These are phyloP conservation scores for Limulus polyphemus DNA, from an alignment of 2,888 invertebrate species.

Conservation along the genomic window DNA sequence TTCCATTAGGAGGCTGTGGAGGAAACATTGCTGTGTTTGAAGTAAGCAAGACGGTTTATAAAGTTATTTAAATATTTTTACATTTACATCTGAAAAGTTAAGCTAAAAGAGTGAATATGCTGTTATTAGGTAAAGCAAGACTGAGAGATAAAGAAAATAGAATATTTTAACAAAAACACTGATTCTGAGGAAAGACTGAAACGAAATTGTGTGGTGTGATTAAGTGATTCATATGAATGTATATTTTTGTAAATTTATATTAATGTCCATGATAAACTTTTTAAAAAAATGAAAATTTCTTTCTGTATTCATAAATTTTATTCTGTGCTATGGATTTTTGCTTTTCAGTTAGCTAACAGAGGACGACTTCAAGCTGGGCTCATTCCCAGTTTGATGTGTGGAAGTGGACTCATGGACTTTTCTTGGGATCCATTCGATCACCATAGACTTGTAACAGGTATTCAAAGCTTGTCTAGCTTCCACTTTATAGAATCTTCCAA, in stretches of 20 bases:
- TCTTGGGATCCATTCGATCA: constrained; percentile 86
- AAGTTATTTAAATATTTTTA: background rate
- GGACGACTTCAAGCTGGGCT: constrained; percentile 38
- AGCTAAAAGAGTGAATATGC: too few species aligned
- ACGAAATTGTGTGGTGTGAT: too few species aligned
- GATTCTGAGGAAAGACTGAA: too few species aligned
- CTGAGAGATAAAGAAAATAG: too few species aligned
- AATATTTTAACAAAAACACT: too few species aligned
- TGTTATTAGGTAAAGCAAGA: too few species aligned
- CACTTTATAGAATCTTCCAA: constrained; percentile 1
- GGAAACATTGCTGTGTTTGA: constrained; percentile 79
- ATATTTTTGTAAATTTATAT: too few species aligned
- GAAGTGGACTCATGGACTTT: constrained; percentile 79
- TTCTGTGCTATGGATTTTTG: background rate
- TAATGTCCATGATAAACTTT: too few species aligned
- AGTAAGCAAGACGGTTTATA: constrained; percentile 30
- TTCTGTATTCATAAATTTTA: too few species aligned
- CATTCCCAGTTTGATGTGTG: constrained; percentile 76
- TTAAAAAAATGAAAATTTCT: too few species aligned
- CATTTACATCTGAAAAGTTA: too few species aligned
- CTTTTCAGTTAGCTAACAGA: constrained; percentile 3
- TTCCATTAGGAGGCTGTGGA: constrained; percentile 79
- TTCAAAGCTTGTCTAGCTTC: constrained; percentile 15
- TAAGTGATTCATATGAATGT: too few species aligned
- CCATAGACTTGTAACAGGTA: constrained; percentile 59